phyloP scores from a whole-genome alignment of 2,797 vertebrate genomes.

The Poecilia gillii region DNA sequence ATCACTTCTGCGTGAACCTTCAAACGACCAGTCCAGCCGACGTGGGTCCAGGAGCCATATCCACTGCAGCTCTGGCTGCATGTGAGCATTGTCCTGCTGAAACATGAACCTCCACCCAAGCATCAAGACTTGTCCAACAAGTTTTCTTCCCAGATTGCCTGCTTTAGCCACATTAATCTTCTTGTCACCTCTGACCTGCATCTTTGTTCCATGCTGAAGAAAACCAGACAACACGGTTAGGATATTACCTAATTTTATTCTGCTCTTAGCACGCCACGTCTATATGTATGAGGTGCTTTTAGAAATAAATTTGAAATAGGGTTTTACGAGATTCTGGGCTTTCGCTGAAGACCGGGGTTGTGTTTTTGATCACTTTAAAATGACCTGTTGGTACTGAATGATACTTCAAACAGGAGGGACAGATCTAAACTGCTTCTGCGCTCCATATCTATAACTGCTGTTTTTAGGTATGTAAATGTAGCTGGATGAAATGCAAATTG shows the following conservation, averaged over 20 bases:
- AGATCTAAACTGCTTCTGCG: neutral
- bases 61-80: neutral
- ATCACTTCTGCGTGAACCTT: neutral
- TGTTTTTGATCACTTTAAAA: neutral
- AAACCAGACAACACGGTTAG: neutral
- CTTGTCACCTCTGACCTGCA: neutral
- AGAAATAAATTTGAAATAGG: neutral
- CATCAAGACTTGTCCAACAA: neutral
- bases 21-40: neutral
- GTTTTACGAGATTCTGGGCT: neutral
- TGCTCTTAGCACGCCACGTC: neutral
- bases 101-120: neutral
- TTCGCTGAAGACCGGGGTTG: neutral
- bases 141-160: neutral
- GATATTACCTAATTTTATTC: neutral
- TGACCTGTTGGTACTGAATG: neutral
- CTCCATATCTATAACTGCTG: neutral
- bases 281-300: neutral
- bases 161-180: neutral
- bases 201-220: neutral
- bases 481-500: neutral
- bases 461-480: conserved; percentile 12
- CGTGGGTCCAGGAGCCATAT: neutral
- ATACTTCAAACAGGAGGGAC: neutral
- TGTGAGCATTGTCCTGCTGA: neutral